phyloP scores from a whole-genome alignment of 2,797 vertebrate genomes.

The Acrocephalus scirpaceus region DNA sequence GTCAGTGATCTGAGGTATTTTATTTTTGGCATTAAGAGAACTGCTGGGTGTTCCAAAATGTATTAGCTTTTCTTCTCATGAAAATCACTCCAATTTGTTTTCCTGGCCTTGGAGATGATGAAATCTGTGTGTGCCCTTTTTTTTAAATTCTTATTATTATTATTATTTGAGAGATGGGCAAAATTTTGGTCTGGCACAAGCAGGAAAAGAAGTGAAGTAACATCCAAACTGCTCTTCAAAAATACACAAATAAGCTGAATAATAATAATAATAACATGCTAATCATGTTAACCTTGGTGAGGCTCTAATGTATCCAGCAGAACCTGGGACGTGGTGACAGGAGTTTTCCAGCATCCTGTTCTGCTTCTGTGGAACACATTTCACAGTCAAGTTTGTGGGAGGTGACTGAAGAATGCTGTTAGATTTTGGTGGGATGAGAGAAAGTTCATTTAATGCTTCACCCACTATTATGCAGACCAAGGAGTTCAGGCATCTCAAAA shows the following conservation, averaged over 20 bases:
- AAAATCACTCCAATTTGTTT: background rate
- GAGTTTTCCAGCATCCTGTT: background rate
- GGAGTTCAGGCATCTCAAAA: background rate
- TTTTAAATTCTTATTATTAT: background rate
- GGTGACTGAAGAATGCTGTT: background rate
- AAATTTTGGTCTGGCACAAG: conserved; percentile 26
- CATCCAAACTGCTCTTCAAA: background rate
- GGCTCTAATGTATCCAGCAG: background rate
- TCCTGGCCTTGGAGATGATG: conserved; percentile 29
- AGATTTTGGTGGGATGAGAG: background rate
- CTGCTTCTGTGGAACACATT: background rate
- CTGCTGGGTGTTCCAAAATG: background rate
- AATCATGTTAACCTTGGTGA: background rate
- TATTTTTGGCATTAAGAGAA: background rate
- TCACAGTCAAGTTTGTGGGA: background rate
- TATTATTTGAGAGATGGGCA: background rate
- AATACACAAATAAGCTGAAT: background rate
- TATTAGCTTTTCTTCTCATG: background rate
- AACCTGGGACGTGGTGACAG: background rate
- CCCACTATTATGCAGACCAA: background rate
- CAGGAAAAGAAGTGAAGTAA: background rate
- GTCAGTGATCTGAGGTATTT: conserved; percentile 6
- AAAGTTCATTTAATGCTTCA: background rate
- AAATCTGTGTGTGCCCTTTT: background rate
- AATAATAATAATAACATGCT: background rate